Conservation (phyloP, 2,797 vertebrate species). For the Phalanger gymnotis region DNA sequence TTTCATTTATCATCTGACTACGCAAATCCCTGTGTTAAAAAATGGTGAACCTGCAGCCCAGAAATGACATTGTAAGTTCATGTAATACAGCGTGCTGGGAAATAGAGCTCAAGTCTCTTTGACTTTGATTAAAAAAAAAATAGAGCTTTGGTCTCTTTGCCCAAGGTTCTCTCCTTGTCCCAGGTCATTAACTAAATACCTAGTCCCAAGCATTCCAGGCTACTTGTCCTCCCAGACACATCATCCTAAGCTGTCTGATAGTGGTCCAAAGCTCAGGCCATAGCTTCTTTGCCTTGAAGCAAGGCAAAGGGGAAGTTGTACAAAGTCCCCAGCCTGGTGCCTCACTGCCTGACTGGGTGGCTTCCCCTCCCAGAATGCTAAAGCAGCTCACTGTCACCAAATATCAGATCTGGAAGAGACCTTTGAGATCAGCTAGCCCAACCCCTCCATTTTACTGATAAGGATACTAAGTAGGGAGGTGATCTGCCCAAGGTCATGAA, state of each 20-base stretch:
- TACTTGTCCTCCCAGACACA: not conserved
- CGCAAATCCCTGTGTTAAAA: not conserved
- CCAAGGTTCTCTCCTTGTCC: not conserved
- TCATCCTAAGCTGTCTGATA: not conserved
- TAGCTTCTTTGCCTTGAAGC: not conserved
- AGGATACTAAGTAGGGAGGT: not conserved
- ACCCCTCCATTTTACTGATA: not conserved
- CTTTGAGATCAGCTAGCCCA: not conserved
- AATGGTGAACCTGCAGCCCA: not conserved
- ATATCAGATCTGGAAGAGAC: not conserved
- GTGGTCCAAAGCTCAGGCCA: not conserved
- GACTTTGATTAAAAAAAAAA: too few relatives aligned
- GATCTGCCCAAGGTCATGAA: not conserved
- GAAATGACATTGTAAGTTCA: not conserved
- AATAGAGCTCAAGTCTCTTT: not conserved
- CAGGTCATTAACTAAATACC: not conserved
- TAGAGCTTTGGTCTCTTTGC: not conserved
- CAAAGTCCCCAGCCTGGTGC: not conserved
- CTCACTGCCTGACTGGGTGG: not conserved
- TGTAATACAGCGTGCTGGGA: not conserved
- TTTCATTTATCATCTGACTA: not conserved
- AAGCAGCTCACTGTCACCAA: not conserved
- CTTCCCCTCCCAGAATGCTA: not conserved
- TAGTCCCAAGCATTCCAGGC: not conserved
- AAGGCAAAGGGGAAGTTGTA: not conserved